A percentile compares a stretch with the other conserved stretches of the same genome.
These are phyloP conservation scores for Glaucomys volans DNA, from an alignment of 2,113 vertebrate species.

Conservation along the genomic window DNA sequence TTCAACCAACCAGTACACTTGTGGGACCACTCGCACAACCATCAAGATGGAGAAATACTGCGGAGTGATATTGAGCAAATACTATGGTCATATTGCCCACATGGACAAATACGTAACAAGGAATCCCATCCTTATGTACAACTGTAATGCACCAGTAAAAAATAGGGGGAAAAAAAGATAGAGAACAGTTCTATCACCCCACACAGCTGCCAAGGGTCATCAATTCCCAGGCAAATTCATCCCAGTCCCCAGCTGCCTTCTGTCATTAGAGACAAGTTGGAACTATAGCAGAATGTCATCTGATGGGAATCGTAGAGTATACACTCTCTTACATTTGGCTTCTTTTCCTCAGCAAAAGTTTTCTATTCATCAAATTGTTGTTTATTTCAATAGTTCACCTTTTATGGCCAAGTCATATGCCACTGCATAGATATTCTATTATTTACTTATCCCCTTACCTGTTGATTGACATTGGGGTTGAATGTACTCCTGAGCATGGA, in stretches of 20 bases:
- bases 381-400: background rate
- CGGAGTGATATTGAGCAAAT: too few relatives aligned
- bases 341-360: background rate
- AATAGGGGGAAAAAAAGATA: too few relatives aligned
- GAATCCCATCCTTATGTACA: too few relatives aligned
- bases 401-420: background rate
- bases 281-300: background rate
- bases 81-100: too few relatives aligned
- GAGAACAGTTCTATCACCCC: background rate
- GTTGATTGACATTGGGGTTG: background rate
- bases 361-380: background rate
- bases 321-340: background rate
- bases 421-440: background rate
- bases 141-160: too few relatives aligned
- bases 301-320: background rate
- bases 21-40: background rate
- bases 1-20: background rate
- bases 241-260: background rate
- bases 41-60: background rate
- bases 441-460: background rate
- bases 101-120: too few relatives aligned
- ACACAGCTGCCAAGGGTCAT: background rate
- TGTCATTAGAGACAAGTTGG: background rate
- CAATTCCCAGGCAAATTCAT: background rate
- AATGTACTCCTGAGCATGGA: background rate